phyloP scores from a whole-genome alignment of 2,113 vertebrate genomes.

The Tragulus kanchil region DNA sequence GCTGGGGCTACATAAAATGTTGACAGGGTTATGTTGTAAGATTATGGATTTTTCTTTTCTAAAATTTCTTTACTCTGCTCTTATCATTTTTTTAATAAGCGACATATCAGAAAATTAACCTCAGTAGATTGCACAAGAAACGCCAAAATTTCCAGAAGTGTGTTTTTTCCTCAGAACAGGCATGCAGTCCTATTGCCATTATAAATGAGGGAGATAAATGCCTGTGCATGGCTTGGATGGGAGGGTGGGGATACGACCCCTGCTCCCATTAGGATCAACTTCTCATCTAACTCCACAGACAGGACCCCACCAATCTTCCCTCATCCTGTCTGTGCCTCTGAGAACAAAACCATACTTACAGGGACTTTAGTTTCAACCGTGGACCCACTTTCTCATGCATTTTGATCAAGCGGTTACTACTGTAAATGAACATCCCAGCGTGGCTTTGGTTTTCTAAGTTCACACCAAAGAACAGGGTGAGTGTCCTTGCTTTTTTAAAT shows the following conservation, averaged over 20 bases:
- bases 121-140: background rate
- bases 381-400: constrained; percentile 81
- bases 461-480: constrained; percentile 80
- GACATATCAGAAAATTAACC: constrained; percentile 38
- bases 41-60: background rate
- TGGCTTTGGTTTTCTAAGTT: constrained; percentile 80
- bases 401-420: constrained; percentile 79
- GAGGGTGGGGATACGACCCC: background rate
- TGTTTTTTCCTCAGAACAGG: background rate
- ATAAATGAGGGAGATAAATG: constrained; percentile 47
- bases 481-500: constrained; percentile 75
- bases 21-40: background rate
- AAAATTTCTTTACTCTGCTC: constrained; percentile 8
- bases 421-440: constrained; percentile 84
- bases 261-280: constrained; percentile 17
- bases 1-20: background rate
- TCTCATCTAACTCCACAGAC: background rate
- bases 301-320: background rate
- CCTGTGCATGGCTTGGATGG: background rate
- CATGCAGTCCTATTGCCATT: background rate
- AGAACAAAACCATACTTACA: constrained; percentile 67
- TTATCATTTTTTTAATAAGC: constrained; percentile 53
- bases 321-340: background rate
- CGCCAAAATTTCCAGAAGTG: background rate
- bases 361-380: constrained; percentile 72